Conservation (phyloP, 2,797 vertebrate genomes). For the Poecilia wingei region DNA sequence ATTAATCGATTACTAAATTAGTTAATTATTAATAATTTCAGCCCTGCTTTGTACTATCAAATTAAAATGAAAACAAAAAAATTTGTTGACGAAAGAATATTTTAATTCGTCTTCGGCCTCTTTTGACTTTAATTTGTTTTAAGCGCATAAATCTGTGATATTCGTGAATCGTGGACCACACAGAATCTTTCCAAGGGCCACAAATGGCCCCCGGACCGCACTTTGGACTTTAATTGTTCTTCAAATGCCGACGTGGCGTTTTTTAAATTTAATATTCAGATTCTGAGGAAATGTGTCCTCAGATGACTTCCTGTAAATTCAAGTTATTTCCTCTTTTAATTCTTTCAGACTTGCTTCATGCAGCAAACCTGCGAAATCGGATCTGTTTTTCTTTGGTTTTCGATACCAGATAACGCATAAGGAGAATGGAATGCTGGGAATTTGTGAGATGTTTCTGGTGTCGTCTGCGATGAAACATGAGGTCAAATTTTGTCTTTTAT, state of each 20-base stretch:
- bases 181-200: no score
- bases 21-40: no score
- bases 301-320: not conserved
- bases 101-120: no score
- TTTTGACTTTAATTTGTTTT: no score
- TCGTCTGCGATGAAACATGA: constrained; percentile 28
- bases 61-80: no score
- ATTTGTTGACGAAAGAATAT: no score
- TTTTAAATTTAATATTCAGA: constrained; percentile 1
- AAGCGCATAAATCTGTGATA: no score
- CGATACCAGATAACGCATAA: not conserved
- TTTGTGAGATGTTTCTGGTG: constrained; percentile 3
- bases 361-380: not conserved
- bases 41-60: no score
- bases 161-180: no score
- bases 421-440: not conserved
- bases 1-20: no score
- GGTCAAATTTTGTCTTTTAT: not conserved
- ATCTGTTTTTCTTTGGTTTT: not conserved
- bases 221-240: not conserved
- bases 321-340: not conserved
- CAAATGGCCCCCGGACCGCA: no score
- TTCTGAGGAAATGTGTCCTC: not conserved
- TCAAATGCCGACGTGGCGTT: not conserved
- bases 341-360: not conserved